These are phyloP conservation scores for Grantiella picta DNA, from an alignment of 2,113 vertebrate species.

Conservation along the genomic window DNA sequence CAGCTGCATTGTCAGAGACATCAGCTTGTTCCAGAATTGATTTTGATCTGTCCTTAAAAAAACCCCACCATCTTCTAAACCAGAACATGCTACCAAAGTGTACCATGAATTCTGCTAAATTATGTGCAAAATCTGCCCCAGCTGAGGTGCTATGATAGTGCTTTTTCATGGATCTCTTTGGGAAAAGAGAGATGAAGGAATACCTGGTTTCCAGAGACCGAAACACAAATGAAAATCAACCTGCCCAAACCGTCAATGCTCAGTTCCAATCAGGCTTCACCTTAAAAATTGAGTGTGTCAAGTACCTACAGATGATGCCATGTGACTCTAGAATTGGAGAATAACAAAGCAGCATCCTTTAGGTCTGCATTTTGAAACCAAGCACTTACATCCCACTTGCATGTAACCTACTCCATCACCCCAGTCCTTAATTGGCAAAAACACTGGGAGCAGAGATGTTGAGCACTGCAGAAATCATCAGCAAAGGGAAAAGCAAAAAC, in stretches of 20 bases:
- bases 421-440: not conserved
- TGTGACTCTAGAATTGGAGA: not conserved
- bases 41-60: not conserved
- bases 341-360: not conserved
- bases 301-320: not conserved
- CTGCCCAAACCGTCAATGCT: not conserved
- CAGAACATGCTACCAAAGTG: not conserved
- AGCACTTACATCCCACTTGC: not conserved
- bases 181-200: not conserved
- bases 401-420: not conserved
- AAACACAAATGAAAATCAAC: not conserved
- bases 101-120: fast-evolving
- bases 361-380: not conserved
- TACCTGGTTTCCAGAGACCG: not conserved
- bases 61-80: not conserved
- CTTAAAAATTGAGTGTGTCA: not conserved
- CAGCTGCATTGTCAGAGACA: not conserved
- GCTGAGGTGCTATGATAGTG: not conserved
- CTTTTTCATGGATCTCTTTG: not conserved
- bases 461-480: not conserved
- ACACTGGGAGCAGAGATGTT: not conserved
- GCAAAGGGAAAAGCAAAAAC: not conserved
- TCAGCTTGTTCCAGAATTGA: not conserved
- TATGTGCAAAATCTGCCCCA: not conserved
- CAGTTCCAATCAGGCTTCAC: not conserved